Base-by-base conservation (phyloP, 2,888 invertebrate species). In the Macaria notata region DNA sequence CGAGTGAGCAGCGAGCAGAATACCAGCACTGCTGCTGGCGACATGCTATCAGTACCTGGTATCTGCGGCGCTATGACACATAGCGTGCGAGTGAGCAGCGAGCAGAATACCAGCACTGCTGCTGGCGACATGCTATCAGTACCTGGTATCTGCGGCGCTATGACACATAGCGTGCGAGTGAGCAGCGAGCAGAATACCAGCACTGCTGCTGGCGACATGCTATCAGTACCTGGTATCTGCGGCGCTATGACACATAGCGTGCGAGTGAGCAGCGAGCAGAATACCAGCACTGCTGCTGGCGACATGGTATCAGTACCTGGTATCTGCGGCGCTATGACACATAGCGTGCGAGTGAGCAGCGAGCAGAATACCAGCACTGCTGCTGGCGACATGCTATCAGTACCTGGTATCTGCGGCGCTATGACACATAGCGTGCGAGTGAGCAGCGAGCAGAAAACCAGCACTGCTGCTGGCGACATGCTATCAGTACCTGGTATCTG, bases 101-200 rank as follows among this genome's bases (percentile, higher is more conserved):
- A 87, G 66, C 86, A 85, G 79, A 90, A 88, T 68, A 89, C 74
- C 69, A 89, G 74, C 55, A 89, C 72, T 59, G 81, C 81, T 64
- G 87, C 83, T 61, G 86, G 79, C 69, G 82, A 81, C 90, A 90
- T 90, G 70, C 78, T 87, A 78, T 81, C 7, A 3, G 45, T 71
- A 88, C 89, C 88, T 81, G 87, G 83, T 73, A 89, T 78, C 61
- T 88, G 87, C 19, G 90, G 90, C 31, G 90, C 88, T 63, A 87
- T 89, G 49, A 89, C 88, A 63, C 88, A 85, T 78, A 89, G 70
- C 59, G 89, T 83, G 56, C 83, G 81, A 31, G 86, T 85, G 49
- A 90, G 81, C 63, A 89, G 73, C 8, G 89, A 87, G 67, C 86
- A 85, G 79, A 90, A 88, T 67, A 89, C 74, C 69, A 89, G 74